A percentile compares a stretch with the other conserved stretches of the same genome.
phyloP scores from a whole-genome alignment of 2,113 vertebrate species.

The Labrus mixtus region DNA sequence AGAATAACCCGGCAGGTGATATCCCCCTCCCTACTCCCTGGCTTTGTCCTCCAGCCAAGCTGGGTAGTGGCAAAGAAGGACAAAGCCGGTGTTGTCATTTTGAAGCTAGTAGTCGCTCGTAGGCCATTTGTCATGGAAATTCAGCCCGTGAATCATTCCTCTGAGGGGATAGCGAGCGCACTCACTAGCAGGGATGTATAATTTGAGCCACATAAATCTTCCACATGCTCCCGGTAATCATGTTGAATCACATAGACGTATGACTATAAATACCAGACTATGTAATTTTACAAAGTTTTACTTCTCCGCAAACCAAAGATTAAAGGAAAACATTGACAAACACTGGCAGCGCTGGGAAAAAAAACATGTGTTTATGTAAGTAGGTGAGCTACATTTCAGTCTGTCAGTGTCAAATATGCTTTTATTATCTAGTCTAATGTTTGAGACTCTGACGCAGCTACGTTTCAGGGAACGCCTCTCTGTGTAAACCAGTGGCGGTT shows the following conservation, averaged over 20 bases:
- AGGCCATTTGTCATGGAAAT: slow-evolving; percentile 56
- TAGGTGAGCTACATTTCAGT: not conserved
- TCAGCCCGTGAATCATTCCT: slow-evolving; percentile 57
- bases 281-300: slow-evolving; percentile 18
- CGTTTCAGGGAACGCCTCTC: slow-evolving; percentile 37
- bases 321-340: not conserved
- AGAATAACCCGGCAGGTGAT: slow-evolving; percentile 54
- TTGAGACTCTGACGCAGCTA: slow-evolving; percentile 11
- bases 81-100: slow-evolving; percentile 42
- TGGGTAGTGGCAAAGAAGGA: slow-evolving; percentile 20
- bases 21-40: not conserved
- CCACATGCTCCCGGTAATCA: slow-evolving; percentile 47
- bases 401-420: not conserved
- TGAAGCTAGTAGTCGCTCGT: slow-evolving; percentile 3
- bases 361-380: not conserved
- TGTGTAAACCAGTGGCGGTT: slow-evolving; percentile 36
- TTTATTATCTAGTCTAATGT: slow-evolving; percentile 23
- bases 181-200: slow-evolving; percentile 45
- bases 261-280: slow-evolving; percentile 43
- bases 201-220: slow-evolving; percentile 70
- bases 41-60: slow-evolving; percentile 31
- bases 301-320: not conserved
- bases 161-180: slow-evolving; percentile 24
- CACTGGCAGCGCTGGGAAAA: not conserved
- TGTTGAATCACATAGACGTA: slow-evolving; percentile 46